A percentile compares a stretch with the other conserved stretches of the same genome.
phyloP scores from a whole-genome alignment of 35 echinoderm and acorn worm genomes.

The Stichopus chloronotus region DNA sequence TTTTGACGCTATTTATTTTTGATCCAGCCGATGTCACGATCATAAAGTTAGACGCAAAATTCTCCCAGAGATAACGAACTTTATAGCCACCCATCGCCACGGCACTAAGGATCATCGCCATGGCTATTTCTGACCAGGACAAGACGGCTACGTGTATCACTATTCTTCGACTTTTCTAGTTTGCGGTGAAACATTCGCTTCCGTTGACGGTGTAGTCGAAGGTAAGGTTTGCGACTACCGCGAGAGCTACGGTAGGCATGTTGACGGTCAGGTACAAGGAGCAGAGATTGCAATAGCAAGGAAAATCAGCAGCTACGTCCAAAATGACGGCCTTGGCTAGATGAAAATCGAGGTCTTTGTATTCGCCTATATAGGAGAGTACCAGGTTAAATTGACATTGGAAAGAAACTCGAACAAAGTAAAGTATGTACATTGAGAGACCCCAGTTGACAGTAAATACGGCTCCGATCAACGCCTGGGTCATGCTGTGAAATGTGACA shows the following conservation, averaged over 20 bases:
- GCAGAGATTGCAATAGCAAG: not conserved
- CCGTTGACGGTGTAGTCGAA: not conserved
- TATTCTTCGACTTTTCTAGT: not conserved
- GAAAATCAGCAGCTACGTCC: not conserved
- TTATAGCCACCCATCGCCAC: not conserved
- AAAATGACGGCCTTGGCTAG: not conserved
- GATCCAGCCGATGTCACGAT: not conserved
- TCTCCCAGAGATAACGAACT: constrained; percentile 5
- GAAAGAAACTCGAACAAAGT: not conserved
- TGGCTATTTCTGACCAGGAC: not conserved
- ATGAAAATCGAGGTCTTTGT: not conserved
- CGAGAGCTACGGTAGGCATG: not conserved
- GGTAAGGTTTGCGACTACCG: not conserved
- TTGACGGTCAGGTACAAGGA: not conserved
- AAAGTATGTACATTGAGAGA: not conserved
- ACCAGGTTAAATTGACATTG: not conserved
- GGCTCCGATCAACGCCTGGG: not conserved
- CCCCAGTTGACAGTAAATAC: not conserved
- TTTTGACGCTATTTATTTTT: not conserved
- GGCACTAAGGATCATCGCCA: not conserved
- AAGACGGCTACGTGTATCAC: not conserved
- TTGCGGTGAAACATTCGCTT: not conserved
- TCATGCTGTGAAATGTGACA: not conserved
- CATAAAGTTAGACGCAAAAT: not conserved
- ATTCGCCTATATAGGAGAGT: not conserved